Conservation (phyloP, 2,888 invertebrate species). For the Neoitamus cyanurus region DNA sequence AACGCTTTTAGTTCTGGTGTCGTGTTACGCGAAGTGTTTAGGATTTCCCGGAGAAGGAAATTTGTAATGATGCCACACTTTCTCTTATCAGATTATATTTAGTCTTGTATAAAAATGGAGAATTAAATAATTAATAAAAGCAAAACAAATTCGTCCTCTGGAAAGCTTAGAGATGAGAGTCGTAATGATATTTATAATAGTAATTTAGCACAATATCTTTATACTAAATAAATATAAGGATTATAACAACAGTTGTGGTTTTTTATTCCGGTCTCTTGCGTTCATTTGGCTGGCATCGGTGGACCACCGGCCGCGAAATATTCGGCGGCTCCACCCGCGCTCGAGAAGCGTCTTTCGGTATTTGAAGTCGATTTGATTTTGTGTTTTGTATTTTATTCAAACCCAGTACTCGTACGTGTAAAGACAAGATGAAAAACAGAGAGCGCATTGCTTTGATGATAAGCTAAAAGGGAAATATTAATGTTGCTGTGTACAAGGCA, state of each 20-base stretch:
- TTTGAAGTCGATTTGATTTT: not conserved
- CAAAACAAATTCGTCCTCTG: conserved; percentile 40
- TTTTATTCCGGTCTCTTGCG: conserved; percentile 17
- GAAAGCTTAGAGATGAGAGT: conserved; percentile 38
- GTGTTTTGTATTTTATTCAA: not conserved
- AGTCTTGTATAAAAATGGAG: conserved; percentile 12
- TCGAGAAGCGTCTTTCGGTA: not conserved
- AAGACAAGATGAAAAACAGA: not conserved
- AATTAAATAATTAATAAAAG: conserved; percentile 26
- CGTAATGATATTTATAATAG: conserved; percentile 42
- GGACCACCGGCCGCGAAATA: not conserved
- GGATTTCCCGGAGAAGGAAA: not conserved
- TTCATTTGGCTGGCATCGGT: not conserved
- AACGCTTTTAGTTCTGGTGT: conserved; percentile 26
- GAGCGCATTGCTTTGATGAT: conserved; percentile 38
- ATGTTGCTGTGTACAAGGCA: conserved; percentile 41
- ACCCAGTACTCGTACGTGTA: not conserved
- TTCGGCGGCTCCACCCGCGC: not conserved
- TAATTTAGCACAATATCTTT: conserved; percentile 45
- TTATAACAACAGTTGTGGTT: conserved; percentile 42
- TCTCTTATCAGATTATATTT: conserved; percentile 34
- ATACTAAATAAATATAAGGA: conserved; percentile 41
- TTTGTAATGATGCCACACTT: conserved; percentile 20
- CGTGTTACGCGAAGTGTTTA: conserved; percentile 15
- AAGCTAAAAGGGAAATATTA: conserved; percentile 20